Evolutionary conservation across 1,140 invertebrate species (phyloP).

Genomic region (Calycopis cecrops): DNA sequence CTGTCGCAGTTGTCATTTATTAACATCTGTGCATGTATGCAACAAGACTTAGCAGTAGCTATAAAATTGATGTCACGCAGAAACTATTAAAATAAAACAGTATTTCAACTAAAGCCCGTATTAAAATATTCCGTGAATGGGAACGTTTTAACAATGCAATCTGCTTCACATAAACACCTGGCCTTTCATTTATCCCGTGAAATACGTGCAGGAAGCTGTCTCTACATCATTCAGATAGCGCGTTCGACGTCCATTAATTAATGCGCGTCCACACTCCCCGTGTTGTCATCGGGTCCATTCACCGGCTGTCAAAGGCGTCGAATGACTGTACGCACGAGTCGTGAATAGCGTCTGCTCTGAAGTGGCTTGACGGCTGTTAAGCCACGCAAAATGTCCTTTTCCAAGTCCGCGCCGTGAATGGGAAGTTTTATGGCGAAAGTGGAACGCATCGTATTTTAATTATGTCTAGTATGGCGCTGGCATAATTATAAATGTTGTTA

Average conservation of each 20-base stretch:
- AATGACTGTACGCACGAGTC: conserved; percentile 44
- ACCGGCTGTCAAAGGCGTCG: conserved; percentile 53
- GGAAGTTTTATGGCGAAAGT: conserved; percentile 20
- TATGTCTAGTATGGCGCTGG: neutral
- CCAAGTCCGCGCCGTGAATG: conserved; percentile 20
- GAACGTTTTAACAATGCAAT: neutral
- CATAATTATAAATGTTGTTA: too few species aligned
- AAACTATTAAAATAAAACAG: neutral
- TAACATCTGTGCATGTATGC: too few species aligned
- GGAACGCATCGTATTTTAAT: conserved; percentile 12
- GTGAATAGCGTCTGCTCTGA: conserved; percentile 59
- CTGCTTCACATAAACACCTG: conserved; percentile 8
- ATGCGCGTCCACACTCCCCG: conserved; percentile 55
- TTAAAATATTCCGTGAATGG: neutral
- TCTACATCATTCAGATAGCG: conserved; percentile 37
- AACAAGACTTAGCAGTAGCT: too few species aligned
- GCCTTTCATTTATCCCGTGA: conserved; percentile 1
- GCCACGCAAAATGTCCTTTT: conserved; percentile 38
- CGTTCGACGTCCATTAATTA: conserved; percentile 58
- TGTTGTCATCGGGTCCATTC: conserved; percentile 41
- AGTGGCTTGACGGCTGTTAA: conserved; percentile 45
- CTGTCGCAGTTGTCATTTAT: too few species aligned
- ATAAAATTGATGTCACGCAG: too few species aligned
- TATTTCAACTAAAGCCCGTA: too few species aligned
- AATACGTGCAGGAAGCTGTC: conserved; percentile 30